Conservation (phyloP, 30 jellyfish, hydroid and myxozoan genomes). For the Aurelia aurita complex sp. Pacific region DNA sequence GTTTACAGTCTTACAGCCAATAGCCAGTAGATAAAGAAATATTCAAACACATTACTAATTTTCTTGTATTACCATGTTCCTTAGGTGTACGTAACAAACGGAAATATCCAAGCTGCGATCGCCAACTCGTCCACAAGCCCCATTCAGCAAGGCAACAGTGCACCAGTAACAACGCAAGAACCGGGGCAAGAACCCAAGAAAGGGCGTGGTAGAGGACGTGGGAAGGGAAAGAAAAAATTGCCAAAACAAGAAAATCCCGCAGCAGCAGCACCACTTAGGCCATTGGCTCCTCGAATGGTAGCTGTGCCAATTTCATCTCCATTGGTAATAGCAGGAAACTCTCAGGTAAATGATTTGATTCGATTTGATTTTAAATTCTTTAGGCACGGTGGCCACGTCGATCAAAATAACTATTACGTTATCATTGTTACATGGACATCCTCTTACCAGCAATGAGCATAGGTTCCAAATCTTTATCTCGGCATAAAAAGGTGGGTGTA, state of each 20-base stretch:
- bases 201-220: slow-evolving; percentile 40
- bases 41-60: too few relatives aligned
- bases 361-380: too few relatives aligned
- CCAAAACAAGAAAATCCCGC: slow-evolving; percentile 26
- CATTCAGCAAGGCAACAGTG: background rate
- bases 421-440: too few relatives aligned
- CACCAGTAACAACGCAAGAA: background rate
- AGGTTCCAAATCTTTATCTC: too few relatives aligned
- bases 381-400: too few relatives aligned
- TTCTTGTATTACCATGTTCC: too few relatives aligned
- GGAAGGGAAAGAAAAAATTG: slow-evolving; percentile 29
- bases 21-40: too few relatives aligned
- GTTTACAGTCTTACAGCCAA: too few relatives aligned
- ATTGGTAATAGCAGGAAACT: slow-evolving; percentile 47
- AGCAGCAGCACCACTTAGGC: slow-evolving; percentile 52
- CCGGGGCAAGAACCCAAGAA: slow-evolving; percentile 10
- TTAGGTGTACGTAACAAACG: background rate
- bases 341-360: slow-evolving; percentile 21
- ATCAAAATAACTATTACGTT: too few relatives aligned
- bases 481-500: too few relatives aligned
- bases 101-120: slow-evolving; percentile 32
- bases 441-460: too few relatives aligned
- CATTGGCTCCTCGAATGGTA: slow-evolving; percentile 79
- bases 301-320: slow-evolving; percentile 82
- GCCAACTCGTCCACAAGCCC: slow-evolving; percentile 21